Conservation (phyloP, 2,797 vertebrate species). For the Distichodus sexfasciatus region DNA sequence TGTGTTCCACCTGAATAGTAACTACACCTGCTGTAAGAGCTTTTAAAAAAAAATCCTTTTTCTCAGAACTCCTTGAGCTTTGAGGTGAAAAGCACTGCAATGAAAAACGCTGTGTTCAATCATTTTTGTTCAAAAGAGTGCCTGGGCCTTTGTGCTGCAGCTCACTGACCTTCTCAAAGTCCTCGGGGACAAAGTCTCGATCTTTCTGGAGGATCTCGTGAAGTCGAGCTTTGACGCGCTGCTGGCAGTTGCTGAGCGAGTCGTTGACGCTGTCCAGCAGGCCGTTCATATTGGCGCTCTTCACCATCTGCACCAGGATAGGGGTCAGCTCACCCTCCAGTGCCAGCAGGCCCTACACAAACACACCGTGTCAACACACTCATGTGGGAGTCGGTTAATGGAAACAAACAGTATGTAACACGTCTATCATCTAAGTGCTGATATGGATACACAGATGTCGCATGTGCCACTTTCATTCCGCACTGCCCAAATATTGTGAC, state of each 20-base stretch:
- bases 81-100: background rate
- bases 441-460: too few relatives aligned
- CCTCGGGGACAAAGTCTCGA: slow-evolving; percentile 81
- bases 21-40: too few relatives aligned
- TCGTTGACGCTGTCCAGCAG: slow-evolving; percentile 87
- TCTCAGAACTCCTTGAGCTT: background rate
- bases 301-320: slow-evolving; percentile 90
- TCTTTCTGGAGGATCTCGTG: slow-evolving; percentile 88
- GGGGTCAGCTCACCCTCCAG: slow-evolving; percentile 87
- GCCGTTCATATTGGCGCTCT: slow-evolving; percentile 90
- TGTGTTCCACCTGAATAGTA: too few relatives aligned
- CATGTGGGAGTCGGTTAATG: too few relatives aligned
- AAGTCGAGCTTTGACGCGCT: slow-evolving; percentile 84
- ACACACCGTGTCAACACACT: background rate
- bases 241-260: slow-evolving; percentile 85
- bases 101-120: background rate
- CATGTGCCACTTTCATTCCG: too few relatives aligned
- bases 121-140: background rate
- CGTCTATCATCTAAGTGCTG: too few relatives aligned
- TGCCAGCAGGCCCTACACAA: slow-evolving; percentile 78
- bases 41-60: too few relatives aligned
- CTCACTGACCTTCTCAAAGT: slow-evolving; percentile 82
- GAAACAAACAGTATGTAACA: too few relatives aligned
- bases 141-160: too few relatives aligned
- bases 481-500: too few relatives aligned